Conservation (phyloP, 2,113 vertebrate species). For the Stomatorhinus ivindoensis region DNA sequence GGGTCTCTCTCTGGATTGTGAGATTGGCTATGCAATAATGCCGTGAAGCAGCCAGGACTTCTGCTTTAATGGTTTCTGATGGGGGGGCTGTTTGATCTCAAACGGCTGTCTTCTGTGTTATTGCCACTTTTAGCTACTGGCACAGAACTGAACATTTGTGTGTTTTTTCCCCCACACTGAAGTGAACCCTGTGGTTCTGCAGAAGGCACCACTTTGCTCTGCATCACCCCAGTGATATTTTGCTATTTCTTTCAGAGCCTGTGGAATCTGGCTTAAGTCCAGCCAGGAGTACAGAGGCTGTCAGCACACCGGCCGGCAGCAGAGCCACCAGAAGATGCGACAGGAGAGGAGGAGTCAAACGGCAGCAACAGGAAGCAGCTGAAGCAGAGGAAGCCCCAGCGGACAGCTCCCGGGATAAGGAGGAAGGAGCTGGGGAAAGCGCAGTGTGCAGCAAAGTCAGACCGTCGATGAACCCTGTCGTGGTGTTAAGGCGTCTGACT, state of each 20-base stretch:
- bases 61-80: background rate
- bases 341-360: slow-evolving; percentile 49
- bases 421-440: slow-evolving; percentile 47
- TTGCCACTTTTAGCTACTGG: background rate
- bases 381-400: slow-evolving; percentile 48
- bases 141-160: background rate
- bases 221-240: background rate
- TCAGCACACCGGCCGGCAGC: slow-evolving; percentile 45
- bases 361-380: slow-evolving; percentile 27
- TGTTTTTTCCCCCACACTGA: too few species aligned
- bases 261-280: slow-evolving; percentile 45
- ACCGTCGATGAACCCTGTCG: slow-evolving; percentile 55
- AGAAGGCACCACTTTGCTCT: background rate
- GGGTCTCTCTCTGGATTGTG: background rate
- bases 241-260: slow-evolving; percentile 48
- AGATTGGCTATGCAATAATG: too few species aligned
- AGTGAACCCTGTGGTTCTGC: background rate
- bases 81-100: background rate
- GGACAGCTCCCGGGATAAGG: slow-evolving; percentile 52
- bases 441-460: slow-evolving; percentile 47
- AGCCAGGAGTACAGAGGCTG: slow-evolving; percentile 58
- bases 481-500: slow-evolving; percentile 56
- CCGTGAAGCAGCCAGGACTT: background rate
- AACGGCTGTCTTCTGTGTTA: background rate
- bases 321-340: slow-evolving; percentile 56